A percentile compares a stretch with the other conserved stretches of the same genome.
Conservation (phyloP, 2,888 invertebrate genomes). For the Nezara viridula region DNA sequence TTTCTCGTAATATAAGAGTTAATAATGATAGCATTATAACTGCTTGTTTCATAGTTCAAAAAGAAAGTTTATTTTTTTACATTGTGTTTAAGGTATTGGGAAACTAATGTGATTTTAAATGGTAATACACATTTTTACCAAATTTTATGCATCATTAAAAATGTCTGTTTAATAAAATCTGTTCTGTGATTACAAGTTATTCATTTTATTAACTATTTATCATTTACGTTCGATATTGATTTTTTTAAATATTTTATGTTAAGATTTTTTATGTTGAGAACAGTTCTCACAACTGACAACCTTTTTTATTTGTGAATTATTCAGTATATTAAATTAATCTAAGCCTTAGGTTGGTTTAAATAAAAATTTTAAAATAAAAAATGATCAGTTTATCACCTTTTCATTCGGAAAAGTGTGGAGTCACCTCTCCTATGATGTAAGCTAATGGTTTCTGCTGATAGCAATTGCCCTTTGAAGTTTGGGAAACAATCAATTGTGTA, state of each 20-base stretch:
- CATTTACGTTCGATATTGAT: neutral
- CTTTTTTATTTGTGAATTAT: neutral
- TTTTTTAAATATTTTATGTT: neutral
- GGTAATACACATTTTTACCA: neutral
- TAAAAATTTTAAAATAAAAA: neutral
- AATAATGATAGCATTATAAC: constrained; percentile 1
- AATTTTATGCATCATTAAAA: neutral
- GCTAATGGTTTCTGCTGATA: neutral
- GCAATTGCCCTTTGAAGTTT: neutral
- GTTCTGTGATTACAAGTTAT: neutral
- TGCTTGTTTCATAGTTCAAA: constrained; percentile 21
- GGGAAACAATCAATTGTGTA: neutral
- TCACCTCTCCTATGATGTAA: too few species aligned
- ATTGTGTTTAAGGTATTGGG: neutral
- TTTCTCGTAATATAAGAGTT: constrained; percentile 13
- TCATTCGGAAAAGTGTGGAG: neutral
- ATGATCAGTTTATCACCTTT: neutral
- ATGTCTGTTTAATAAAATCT: neutral
- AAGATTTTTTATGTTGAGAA: too few species aligned
- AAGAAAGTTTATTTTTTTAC: constrained; percentile 42
- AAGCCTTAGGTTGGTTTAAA: neutral
- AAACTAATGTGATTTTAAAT: neutral
- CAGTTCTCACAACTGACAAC: too few species aligned
- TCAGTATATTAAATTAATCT: neutral
- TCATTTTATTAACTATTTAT: neutral